Evolutionary conservation across 2,888 invertebrate species (phyloP).

Genomic region (Temnothorax unifasciatus): DNA sequence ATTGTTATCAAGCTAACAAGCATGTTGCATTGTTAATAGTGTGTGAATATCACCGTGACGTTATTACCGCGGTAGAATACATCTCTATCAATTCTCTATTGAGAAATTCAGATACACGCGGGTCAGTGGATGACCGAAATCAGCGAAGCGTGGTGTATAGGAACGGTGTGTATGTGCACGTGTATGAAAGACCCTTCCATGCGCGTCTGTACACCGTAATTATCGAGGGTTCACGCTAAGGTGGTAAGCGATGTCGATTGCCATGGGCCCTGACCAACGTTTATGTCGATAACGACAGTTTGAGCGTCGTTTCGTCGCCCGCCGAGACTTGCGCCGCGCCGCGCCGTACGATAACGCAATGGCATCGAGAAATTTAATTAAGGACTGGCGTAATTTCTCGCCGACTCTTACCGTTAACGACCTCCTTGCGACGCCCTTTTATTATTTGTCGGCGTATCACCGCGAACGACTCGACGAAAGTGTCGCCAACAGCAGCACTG

Average conservation of each 20-base stretch:
- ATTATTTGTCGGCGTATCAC: slow-evolving; percentile 72
- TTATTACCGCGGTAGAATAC: slow-evolving; percentile 30
- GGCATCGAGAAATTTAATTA: slow-evolving; percentile 81
- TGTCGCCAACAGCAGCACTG: slow-evolving; percentile 59
- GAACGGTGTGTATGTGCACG: neutral
- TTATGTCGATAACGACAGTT: slow-evolving; percentile 74
- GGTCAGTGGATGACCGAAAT: slow-evolving; percentile 42
- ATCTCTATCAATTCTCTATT: slow-evolving; percentile 49
- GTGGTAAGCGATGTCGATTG: slow-evolving; percentile 56
- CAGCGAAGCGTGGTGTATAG: slow-evolving; percentile 1
- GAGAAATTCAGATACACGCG: slow-evolving; percentile 41
- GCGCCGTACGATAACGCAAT: slow-evolving; percentile 71
- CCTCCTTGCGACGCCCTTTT: slow-evolving; percentile 67
- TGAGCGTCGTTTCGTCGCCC: slow-evolving; percentile 65
- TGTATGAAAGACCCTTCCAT: slow-evolving; percentile 38
- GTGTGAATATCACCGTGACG: neutral
- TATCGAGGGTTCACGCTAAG: slow-evolving; percentile 49
- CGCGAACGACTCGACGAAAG: slow-evolving; percentile 72
- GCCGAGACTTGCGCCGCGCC: slow-evolving; percentile 4
- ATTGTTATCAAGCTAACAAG: neutral
- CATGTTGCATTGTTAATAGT: neutral
- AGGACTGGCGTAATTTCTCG: slow-evolving; percentile 77
- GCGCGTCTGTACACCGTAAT: slow-evolving; percentile 40
- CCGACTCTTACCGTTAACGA: slow-evolving; percentile 73
- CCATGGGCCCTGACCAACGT: slow-evolving; percentile 66